These are phyloP conservation scores for Caloenas nicobarica DNA, from an alignment of 2,113 vertebrate species.

Conservation along the genomic window DNA sequence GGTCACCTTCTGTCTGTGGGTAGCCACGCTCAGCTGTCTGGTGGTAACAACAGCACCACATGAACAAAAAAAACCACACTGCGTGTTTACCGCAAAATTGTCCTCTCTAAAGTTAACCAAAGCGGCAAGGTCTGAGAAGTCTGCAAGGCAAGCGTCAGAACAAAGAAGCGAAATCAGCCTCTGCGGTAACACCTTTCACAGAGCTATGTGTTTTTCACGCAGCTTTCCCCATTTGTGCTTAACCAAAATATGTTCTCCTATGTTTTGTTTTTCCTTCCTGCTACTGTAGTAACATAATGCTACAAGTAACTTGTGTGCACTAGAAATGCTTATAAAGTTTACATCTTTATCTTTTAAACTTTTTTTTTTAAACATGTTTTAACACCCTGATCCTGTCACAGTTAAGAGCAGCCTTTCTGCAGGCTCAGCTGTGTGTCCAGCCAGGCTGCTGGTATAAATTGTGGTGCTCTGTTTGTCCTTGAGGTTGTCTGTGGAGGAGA, in stretches of 20 bases:
- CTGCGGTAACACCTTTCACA: not conserved
- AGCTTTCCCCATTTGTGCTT: not conserved
- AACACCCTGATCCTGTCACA: rapidly evolving
- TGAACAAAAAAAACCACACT: no score
- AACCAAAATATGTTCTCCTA: rapidly evolving
- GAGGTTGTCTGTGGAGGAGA: not conserved
- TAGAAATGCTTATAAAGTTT: not conserved
- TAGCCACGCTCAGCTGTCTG: not conserved
- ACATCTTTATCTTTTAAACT: not conserved
- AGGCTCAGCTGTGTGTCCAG: not conserved
- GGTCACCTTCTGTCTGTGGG: not conserved
- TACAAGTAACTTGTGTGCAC: not conserved
- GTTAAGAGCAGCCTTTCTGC: not conserved
- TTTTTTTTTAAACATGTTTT: not conserved
- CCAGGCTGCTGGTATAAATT: not conserved
- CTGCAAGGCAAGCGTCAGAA: not conserved
- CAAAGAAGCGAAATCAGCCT: not conserved
- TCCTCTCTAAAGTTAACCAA: not conserved
- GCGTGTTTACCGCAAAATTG: not conserved
- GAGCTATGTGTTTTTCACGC: not conserved
- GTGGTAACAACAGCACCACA: not conserved
- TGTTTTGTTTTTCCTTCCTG: not conserved
- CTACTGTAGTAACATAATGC: not conserved
- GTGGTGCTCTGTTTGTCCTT: not conserved
- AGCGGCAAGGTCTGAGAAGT: rapidly evolving